Evolutionary conservation across 2,888 invertebrate species (phyloP), one percentile per base, ranked within the genome.

Genomic region (Agrotis puta): DNA sequence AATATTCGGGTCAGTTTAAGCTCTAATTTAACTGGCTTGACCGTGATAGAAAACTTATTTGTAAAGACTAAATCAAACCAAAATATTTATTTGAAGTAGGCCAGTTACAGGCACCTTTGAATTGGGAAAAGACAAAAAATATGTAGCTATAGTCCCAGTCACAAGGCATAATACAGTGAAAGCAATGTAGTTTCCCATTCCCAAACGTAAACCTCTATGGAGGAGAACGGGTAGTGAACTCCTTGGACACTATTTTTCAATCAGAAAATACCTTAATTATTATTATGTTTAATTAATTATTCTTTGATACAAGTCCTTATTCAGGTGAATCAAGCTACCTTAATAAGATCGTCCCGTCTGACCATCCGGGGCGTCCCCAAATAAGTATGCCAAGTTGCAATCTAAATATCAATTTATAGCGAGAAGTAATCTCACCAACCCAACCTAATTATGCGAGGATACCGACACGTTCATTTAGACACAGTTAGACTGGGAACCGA

Each of bases 1-100:
- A 67, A 59, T 54, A 77, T 62, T 76, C 24, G 45, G 81, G 64
- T 61, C 56, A 53, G 3, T 18, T 45, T 45, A 11, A 45, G 22
- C 9, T 62, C 33, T 51, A 6, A 6, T 39, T 18, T 5, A 39
- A 43, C 24, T 5, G 27, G 0, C 20, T 9, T 14, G 20, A 27
- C 27, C 11, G 39, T 33, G 39, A 9, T 39, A 11, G 39, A 39
- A 39, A 39, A 39, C 39, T 39, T 39, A 39, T 39, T 39, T 39
- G 11, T 39, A 1, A 39, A 39, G 39, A 39, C 39, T 11, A 39
- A 39, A 39, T 39, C 11, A 39, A 39, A 39, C 39, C 39, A 39
- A 39, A 27, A 6, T 27, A 3, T 27, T 27, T 33, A 39, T 39
- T 39, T 39, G 39, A 39, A 39, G 39, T 39, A 39, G 39, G 1